phyloP scores from a whole-genome alignment of 2,113 vertebrate species.

The Calonectris borealis region DNA sequence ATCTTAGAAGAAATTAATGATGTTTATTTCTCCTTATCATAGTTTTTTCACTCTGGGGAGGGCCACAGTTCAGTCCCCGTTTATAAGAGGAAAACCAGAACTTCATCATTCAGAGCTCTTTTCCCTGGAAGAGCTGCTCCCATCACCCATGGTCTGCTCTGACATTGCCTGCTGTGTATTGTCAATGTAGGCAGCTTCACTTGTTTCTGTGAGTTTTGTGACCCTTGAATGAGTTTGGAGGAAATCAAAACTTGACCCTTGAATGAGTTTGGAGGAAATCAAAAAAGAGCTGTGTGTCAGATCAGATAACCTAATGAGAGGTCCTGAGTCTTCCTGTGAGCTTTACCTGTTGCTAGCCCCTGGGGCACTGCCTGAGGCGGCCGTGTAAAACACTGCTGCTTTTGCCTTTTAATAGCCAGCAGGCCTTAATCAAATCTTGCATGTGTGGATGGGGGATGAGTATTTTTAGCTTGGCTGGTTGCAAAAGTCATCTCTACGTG shows the following conservation, averaged over 20 bases:
- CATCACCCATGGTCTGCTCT: background rate
- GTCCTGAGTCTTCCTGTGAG: background rate
- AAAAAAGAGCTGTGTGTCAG: background rate
- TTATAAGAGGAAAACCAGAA: background rate
- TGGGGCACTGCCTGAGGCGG: background rate
- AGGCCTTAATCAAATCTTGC: background rate
- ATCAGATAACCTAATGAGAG: background rate
- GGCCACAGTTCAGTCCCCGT: background rate
- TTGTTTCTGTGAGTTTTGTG: background rate
- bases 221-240: background rate
- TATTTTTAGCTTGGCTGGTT: background rate
- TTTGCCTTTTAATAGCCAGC: background rate
- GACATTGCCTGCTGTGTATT: fast-evolving
- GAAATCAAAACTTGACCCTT: background rate
- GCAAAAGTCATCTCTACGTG: background rate
- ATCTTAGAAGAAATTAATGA: background rate
- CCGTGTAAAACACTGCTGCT: background rate
- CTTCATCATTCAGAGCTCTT: background rate
- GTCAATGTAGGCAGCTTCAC: background rate
- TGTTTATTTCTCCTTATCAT: background rate
- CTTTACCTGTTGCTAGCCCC: background rate
- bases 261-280: background rate
- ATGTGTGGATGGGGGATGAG: fast-evolving
- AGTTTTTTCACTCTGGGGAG: background rate
- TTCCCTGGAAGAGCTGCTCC: background rate